Conservation (phyloP, 2,113 vertebrate species). For the Emydura subglobosa region DNA sequence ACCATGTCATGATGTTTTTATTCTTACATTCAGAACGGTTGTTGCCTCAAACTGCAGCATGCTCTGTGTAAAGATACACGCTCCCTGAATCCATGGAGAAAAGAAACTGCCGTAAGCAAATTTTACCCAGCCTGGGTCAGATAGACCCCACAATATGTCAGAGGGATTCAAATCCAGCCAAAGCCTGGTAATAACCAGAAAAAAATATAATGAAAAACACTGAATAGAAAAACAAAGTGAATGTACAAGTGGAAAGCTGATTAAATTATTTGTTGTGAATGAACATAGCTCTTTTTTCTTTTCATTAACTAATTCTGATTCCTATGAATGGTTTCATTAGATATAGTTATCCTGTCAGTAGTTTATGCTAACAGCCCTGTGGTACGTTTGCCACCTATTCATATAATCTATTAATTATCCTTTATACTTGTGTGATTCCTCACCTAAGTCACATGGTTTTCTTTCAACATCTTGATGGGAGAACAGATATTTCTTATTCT, state of each 20-base stretch:
- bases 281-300: not conserved
- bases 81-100: constrained; percentile 71
- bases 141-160: constrained; percentile 73
- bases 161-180: constrained; percentile 69
- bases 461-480: not conserved
- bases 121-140: constrained; percentile 78
- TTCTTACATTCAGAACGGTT: constrained; percentile 65
- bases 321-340: not conserved
- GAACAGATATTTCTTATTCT: not conserved
- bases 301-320: not conserved
- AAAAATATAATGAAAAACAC: not conserved
- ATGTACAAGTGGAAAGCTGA: not conserved
- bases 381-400: not conserved
- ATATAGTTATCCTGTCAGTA: not conserved
- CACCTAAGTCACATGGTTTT: not conserved
- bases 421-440: not conserved
- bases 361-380: not conserved
- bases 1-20: not conserved
- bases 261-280: not conserved
- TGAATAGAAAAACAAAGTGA: not conserved
- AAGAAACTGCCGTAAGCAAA: constrained; percentile 71
- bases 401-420: not conserved
- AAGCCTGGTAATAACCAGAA: constrained; percentile 43
- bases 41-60: constrained; percentile 67
- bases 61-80: constrained; percentile 67